Evolutionary conservation across 2,888 invertebrate species (phyloP).

Genomic region (Villa cingulata): DNA sequence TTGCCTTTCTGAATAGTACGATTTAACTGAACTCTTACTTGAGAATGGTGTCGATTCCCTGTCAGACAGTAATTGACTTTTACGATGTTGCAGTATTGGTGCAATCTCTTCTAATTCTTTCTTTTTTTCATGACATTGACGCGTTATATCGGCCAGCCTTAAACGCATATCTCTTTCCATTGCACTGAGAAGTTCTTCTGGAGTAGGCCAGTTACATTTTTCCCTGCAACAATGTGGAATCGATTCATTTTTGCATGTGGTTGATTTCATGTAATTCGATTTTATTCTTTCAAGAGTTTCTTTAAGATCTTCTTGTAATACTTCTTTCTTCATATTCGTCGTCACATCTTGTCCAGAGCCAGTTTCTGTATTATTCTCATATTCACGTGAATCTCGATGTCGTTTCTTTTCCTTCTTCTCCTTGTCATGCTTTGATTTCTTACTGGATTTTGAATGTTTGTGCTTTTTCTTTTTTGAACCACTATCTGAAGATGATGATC

Average conservation of each 20-base stretch:
- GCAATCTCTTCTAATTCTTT: constrained; percentile 59
- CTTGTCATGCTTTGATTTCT: constrained; percentile 26
- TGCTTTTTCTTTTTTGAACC: constrained; percentile 26
- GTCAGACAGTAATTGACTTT: constrained; percentile 6
- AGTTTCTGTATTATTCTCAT: constrained; percentile 29
- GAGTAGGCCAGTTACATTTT: constrained; percentile 36
- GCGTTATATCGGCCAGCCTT: constrained; percentile 64
- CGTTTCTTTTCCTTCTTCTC: constrained; percentile 10
- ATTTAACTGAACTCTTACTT: constrained; percentile 8
- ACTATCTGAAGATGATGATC: constrained; percentile 25
- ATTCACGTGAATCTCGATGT: constrained; percentile 30
- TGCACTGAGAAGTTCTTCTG: constrained; percentile 50
- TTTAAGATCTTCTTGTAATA: constrained; percentile 23
- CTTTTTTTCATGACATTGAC: constrained; percentile 71
- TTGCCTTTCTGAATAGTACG: neutral
- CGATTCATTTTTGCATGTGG: constrained; percentile 16
- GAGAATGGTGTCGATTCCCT: constrained; percentile 12
- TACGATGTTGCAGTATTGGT: constrained; percentile 9
- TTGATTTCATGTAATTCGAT: constrained; percentile 23
- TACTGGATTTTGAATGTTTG: constrained; percentile 36
- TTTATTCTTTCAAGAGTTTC: constrained; percentile 15
- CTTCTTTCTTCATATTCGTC: constrained; percentile 14
- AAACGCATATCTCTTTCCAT: constrained; percentile 72
- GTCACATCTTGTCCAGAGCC: constrained; percentile 7
- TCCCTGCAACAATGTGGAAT: constrained; percentile 15